Base-by-base conservation (phyloP, 2,113 vertebrate species). In the Tinamus guttatus region DNA sequence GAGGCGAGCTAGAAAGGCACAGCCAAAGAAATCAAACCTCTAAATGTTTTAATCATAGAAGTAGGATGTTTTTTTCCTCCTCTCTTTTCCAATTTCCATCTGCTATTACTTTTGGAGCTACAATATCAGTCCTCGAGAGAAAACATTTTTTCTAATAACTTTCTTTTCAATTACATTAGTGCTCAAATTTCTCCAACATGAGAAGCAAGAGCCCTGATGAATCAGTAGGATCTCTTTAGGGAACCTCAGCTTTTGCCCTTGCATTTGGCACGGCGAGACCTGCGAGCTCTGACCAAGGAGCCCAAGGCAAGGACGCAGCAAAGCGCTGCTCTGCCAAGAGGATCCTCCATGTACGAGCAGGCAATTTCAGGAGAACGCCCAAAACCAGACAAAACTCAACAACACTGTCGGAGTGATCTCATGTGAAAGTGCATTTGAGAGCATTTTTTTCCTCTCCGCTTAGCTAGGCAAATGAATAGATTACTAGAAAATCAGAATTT, bases 271-370 rank as follows among this genome's bases (percentile, higher is more conserved):
- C 77, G 80, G 7, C 1, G 13, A 43, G 40, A 93, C 73, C 79
- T 65, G 47, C 71, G 38, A 87, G 20, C 64, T 47, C 8, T 36
- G 45, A 59, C 81, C 32, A 11, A 77, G 80, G 85, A 69, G 24
- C 27, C 25, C 1, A 85, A 82, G 70, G 63, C 95, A 13, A 58
- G 47, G 27, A 73, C 34, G 25, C 18, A 81, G 73, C 32, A 58
- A 80, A 82, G 76, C 75, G 88, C 36, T 88, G 80, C 87, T 69
- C 28, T 76, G 24, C 45, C 97, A 91, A 94, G 45, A 90, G 64
- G 78, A 94, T 89, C 73, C 16, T 21, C 76, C 89, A 73, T 81
- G 59, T 45, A 62, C 22, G 68, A 85, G 75, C 19, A 69, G n/a
- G 49, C 62, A 81, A 62, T 89, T 86, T 85, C 83, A 79, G 45